phyloP scores from a whole-genome alignment of 2,113 vertebrate genomes.

The Python bivittatus region DNA sequence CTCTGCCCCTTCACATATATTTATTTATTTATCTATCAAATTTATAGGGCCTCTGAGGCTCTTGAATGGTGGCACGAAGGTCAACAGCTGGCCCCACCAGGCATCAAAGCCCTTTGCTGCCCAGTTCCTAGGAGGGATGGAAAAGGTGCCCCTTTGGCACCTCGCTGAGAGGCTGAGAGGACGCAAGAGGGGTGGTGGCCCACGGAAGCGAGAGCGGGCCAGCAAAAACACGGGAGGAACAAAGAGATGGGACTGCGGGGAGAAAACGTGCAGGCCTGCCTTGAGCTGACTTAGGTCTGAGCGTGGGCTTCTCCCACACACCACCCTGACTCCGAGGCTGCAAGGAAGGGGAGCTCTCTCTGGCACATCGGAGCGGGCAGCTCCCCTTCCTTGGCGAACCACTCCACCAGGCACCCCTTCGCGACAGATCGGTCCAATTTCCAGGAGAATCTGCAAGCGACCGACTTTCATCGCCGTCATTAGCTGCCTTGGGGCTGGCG shows the following conservation, averaged over 20 bases:
- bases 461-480: conserved; percentile 62
- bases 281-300: not conserved
- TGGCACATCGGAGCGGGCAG: not conserved
- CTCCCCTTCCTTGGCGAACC: not conserved
- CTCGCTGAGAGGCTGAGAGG: not conserved
- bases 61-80: not conserved
- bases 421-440: conserved; percentile 63
- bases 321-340: not conserved
- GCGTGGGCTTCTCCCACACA: not conserved
- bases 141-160: not conserved
- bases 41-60: not conserved
- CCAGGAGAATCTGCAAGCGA: conserved; percentile 51
- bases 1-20: not conserved
- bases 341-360: not conserved
- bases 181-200: too few species aligned
- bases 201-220: too few species aligned
- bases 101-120: not conserved
- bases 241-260: not conserved
- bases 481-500: conserved; percentile 73
- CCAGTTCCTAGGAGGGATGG: too few species aligned
- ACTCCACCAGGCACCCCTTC: conserved; percentile 38
- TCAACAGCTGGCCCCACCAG: not conserved
- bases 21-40: not conserved
- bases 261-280: not conserved
- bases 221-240: not conserved